Conservation (phyloP, 2,888 invertebrate species). For the Tiliacea aurago region DNA sequence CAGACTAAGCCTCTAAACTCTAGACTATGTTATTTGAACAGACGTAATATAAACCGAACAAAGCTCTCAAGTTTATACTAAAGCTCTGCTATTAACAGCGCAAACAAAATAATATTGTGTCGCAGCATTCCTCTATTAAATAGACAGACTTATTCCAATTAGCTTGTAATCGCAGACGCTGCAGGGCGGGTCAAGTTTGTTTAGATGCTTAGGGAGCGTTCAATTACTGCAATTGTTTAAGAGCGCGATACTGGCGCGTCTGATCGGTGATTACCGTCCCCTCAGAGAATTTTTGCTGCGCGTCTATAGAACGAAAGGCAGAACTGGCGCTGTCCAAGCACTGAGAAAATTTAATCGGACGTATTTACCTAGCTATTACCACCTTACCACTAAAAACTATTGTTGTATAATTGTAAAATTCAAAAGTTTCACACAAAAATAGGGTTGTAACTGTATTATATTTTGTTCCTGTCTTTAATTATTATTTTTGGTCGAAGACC, state of each 20-base stretch:
- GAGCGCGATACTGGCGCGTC: not conserved
- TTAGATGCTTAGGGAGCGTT: constrained; percentile 35
- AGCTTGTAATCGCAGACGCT: constrained; percentile 53
- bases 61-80: constrained; percentile 44
- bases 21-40: constrained; percentile 42
- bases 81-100: constrained; percentile 53
- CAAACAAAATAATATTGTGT: constrained; percentile 52
- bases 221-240: constrained; percentile 33
- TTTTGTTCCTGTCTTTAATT: not conserved
- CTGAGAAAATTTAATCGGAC: not conserved
- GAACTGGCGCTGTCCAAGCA: not conserved
- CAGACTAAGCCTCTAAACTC: not conserved
- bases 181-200: constrained; percentile 41
- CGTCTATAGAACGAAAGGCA: not conserved
- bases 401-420: not conserved
- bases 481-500: too few species aligned
- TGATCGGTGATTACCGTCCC: constrained; percentile 2
- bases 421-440: not conserved
- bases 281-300: not conserved
- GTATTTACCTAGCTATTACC: too few species aligned
- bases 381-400: too few species aligned
- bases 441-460: not conserved
- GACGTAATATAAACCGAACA: constrained; percentile 33
- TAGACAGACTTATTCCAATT: constrained; percentile 59
- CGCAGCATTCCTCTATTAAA: constrained; percentile 39